Percentiles rank a stretch among this genome's conserved stretches.
Evolutionary conservation across 1,140 invertebrate species (phyloP).

Genomic region (Diorhabda sublineata): DNA sequence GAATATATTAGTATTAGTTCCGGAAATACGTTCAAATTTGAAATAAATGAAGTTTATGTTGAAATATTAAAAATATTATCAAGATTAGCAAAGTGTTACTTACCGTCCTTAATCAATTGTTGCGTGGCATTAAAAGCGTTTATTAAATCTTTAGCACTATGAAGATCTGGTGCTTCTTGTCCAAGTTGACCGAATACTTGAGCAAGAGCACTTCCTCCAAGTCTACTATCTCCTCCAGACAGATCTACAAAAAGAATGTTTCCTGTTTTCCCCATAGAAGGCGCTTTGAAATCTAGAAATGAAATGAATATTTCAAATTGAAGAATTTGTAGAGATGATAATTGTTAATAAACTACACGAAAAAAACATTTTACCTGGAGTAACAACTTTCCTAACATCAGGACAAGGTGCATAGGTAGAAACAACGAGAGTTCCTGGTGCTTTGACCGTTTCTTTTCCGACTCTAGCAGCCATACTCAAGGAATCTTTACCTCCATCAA

Average conservation of each 20-base stretch:
- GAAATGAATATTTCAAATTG: background rate
- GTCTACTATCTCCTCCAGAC: constrained; percentile 58
- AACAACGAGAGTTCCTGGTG: constrained; percentile 90
- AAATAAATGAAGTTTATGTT: too few relatives aligned
- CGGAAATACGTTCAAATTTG: too few relatives aligned
- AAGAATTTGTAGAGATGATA: too few relatives aligned
- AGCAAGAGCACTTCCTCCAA: constrained; percentile 89
- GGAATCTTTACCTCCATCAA: constrained; percentile 98
- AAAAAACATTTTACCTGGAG: background rate
- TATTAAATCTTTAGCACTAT: constrained; percentile 61
- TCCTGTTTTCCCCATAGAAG: constrained; percentile 52
- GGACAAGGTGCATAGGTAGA: constrained; percentile 93
- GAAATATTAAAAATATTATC: too few relatives aligned
- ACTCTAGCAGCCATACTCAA: constrained; percentile 94
- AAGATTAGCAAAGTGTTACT: background rate
- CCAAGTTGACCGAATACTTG: constrained; percentile 88
- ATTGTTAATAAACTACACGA: too few relatives aligned
- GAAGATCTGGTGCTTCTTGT: constrained; percentile 73
- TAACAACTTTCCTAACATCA: constrained; percentile 65
- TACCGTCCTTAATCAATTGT: constrained; percentile 66
- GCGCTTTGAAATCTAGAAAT: constrained; percentile 68
- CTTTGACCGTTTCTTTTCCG: constrained; percentile 68
- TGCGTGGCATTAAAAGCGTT: constrained; percentile 82
- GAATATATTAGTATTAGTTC: too few relatives aligned
- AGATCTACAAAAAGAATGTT: constrained; percentile 68